phyloP scores from a whole-genome alignment of 1,140 invertebrate species.

The Leptopilina clavipes region DNA sequence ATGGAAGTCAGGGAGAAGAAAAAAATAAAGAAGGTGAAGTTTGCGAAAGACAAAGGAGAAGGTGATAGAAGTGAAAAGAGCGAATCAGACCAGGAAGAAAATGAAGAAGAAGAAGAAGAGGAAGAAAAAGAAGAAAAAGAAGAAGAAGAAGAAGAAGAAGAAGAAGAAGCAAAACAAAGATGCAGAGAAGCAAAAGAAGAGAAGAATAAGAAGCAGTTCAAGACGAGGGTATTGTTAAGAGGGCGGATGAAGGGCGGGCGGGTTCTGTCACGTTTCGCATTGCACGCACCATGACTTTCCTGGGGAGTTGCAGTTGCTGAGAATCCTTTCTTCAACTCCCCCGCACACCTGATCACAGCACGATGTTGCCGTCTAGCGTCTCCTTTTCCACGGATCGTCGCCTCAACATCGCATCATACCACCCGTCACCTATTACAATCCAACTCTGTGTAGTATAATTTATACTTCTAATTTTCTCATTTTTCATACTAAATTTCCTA shows the following conservation, averaged over 20 bases:
- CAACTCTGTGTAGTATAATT: background rate
- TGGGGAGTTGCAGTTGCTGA: slow-evolving; percentile 51
- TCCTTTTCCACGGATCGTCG: slow-evolving; percentile 35
- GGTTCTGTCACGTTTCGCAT: slow-evolving; percentile 70
- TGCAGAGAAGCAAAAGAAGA: background rate
- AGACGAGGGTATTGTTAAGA: slow-evolving; percentile 54
- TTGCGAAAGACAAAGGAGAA: too few relatives aligned
- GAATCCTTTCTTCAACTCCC: slow-evolving; percentile 46
- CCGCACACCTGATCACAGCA: slow-evolving; percentile 62
- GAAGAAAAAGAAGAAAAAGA: background rate
- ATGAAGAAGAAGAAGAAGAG: background rate
- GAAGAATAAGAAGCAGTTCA: slow-evolving; percentile 33
- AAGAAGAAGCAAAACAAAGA: background rate
- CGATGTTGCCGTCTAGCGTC: slow-evolving; percentile 59
- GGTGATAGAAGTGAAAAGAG: background rate
- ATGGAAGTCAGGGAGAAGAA: too few relatives aligned
- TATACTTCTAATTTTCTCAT: too few relatives aligned
- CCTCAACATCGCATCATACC: slow-evolving; percentile 5
- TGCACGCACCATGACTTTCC: slow-evolving; percentile 68
- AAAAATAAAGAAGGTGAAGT: too few relatives aligned
- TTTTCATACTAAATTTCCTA: too few relatives aligned
- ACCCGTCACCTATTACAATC: background rate
- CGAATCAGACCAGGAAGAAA: background rate
- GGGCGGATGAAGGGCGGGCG: slow-evolving; percentile 61
- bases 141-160: background rate